Evolutionary conservation across 2,113 vertebrate genomes (phyloP).

Genomic region (Geococcyx californianus): DNA sequence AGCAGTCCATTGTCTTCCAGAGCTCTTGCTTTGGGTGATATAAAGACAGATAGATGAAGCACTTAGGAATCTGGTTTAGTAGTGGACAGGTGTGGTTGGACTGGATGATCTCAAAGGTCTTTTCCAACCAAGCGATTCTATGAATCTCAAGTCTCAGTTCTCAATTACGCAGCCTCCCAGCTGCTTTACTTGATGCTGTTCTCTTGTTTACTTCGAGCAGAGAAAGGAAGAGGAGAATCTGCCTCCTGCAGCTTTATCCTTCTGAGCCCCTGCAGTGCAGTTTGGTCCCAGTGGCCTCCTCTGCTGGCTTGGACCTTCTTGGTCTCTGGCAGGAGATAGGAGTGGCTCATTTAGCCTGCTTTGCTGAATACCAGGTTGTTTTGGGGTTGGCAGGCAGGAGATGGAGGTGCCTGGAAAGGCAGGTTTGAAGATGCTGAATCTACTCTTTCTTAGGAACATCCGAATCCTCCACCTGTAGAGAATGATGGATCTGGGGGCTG

Average conservation of each 20-base stretch:
- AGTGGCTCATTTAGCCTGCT: neutral
- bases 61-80: too few species aligned
- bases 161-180: neutral
- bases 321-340: neutral
- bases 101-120: too few species aligned
- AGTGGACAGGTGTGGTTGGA: too few species aligned
- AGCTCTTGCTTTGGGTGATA: neutral
- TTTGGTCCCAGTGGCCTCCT: neutral
- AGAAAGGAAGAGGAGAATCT: neutral
- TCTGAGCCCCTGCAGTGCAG: rapidly evolving
- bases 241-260: neutral
- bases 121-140: too few species aligned
- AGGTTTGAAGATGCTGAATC: neutral
- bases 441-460: neutral
- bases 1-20: neutral
- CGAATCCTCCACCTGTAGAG: rapidly evolving
- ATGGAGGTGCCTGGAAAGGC: neutral
- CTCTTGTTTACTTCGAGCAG: neutral
- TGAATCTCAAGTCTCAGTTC: too few species aligned
- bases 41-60: too few species aligned
- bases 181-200: neutral
- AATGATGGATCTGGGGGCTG: neutral
- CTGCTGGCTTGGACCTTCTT: neutral
- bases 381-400: rapidly evolving
- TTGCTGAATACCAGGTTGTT: neutral